Percentiles rank a stretch among this genome's conserved stretches.
These are phyloP conservation scores for Drosophila anomelani DNA, from an alignment of 2,888 invertebrate genomes.

Conservation along the genomic window DNA sequence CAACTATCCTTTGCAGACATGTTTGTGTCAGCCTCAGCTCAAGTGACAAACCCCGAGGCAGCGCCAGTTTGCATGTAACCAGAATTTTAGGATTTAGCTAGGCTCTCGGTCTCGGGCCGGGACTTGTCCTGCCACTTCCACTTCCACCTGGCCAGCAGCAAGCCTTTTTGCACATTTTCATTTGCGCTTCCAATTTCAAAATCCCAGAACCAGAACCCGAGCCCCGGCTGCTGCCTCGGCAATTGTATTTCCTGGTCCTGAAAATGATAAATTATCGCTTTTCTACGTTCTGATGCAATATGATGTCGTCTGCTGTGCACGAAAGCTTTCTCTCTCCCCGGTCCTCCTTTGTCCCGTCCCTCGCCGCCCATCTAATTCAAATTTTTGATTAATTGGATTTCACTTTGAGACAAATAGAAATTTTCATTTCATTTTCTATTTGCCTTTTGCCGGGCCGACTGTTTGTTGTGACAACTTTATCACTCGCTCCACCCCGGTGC, in stretches of 20 bases:
- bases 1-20: slow-evolving; percentile 55
- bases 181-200: slow-evolving; percentile 52
- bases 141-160: slow-evolving; percentile 37
- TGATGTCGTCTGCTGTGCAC: slow-evolving; percentile 61
- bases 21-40: slow-evolving; percentile 54
- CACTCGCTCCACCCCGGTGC: slow-evolving; percentile 4
- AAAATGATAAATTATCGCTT: slow-evolving; percentile 74
- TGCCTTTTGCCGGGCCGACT: slow-evolving; percentile 45
- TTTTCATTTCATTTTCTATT: slow-evolving; percentile 57
- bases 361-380: slow-evolving; percentile 38
- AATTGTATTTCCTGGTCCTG: slow-evolving; percentile 53
- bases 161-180: slow-evolving; percentile 54
- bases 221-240: slow-evolving; percentile 1
- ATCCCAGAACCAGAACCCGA: slow-evolving; percentile 15
- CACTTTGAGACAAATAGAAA: slow-evolving; percentile 67
- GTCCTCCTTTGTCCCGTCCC: neutral
- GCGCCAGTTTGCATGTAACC: slow-evolving; percentile 46
- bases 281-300: slow-evolving; percentile 72
- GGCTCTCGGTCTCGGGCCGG: slow-evolving; percentile 12
- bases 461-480: slow-evolving; percentile 70
- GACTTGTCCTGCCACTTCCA: slow-evolving; percentile 15
- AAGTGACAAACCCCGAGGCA: slow-evolving; percentile 46
- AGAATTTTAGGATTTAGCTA: slow-evolving; percentile 38
- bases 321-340: slow-evolving; percentile 13
- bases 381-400: slow-evolving; percentile 77